phyloP scores from a whole-genome alignment of 2,888 invertebrate species.

The Syrista parreyssii region DNA sequence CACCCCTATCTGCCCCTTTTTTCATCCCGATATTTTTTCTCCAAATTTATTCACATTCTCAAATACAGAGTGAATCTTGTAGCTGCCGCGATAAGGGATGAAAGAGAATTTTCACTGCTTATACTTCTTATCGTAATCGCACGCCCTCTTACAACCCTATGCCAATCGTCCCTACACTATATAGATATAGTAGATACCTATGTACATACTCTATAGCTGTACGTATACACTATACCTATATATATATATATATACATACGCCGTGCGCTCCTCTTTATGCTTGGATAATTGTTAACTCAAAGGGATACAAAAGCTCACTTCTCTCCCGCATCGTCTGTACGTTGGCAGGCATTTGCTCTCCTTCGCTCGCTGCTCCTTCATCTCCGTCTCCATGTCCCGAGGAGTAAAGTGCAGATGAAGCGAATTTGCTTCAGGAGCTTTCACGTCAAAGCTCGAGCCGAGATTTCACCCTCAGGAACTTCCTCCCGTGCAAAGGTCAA shows the following conservation, averaged over 20 bases:
- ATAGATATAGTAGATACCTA: neutral
- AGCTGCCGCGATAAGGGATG: neutral
- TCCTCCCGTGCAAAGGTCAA: neutral
- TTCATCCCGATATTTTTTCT: neutral
- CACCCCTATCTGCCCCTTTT: neutral
- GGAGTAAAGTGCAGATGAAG: neutral
- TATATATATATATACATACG: neutral
- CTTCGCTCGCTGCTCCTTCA: neutral
- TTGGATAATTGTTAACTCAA: constrained; percentile 30
- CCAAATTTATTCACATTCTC: neutral
- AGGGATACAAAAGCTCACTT: constrained; percentile 5
- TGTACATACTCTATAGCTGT: neutral
- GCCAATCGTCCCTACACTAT: neutral
- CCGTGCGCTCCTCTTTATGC: constrained; percentile 17
- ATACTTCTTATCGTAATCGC: neutral
- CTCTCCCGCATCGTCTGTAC: constrained; percentile 2
- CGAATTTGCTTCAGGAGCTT: neutral
- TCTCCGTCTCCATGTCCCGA: neutral
- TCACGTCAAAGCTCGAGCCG: neutral
- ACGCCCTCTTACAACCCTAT: neutral
- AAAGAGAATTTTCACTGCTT: neutral
- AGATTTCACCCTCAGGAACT: neutral
- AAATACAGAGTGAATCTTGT: neutral
- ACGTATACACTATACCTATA: neutral
- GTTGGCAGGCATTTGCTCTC: neutral